phyloP scores from a whole-genome alignment of 1,140 invertebrate species.

The Halesus radiatus region DNA sequence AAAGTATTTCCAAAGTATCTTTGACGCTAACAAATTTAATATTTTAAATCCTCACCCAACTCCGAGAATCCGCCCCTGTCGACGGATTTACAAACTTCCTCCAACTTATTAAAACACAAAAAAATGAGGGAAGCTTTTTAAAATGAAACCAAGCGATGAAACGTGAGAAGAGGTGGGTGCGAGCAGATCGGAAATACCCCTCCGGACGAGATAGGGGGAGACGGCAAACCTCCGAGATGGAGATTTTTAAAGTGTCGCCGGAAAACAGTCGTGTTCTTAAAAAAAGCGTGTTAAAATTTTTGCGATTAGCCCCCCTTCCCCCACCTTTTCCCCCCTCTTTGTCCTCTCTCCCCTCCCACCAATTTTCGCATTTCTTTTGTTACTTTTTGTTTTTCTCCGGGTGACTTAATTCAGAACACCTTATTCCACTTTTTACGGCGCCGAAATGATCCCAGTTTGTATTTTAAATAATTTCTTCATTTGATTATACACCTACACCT shows the following conservation, averaged over 20 bases:
- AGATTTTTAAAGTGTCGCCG: conserved; percentile 47
- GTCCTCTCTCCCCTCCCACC: background rate
- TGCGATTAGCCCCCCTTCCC: conserved; percentile 47
- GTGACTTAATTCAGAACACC: background rate
- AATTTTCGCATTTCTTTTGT: conserved; percentile 4
- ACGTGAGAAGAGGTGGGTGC: conserved; percentile 3
- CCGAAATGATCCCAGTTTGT: background rate
- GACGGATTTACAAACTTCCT: conserved; percentile 52
- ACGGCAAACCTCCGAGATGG: conserved; percentile 34
- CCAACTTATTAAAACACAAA: conserved; percentile 49
- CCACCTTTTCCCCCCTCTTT: background rate
- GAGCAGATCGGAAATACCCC: background rate
- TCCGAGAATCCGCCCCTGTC: conserved; percentile 23
- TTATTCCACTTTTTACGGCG: conserved; percentile 12
- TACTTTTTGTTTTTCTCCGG: conserved; percentile 12
- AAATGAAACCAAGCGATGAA: conserved; percentile 48
- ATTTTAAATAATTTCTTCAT: background rate
- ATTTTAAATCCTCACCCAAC: background rate
- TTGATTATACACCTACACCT: too few species aligned
- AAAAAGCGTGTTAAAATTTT: conserved; percentile 54
- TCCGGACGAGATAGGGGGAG: background rate
- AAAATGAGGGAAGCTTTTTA: conserved; percentile 47
- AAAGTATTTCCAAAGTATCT: too few species aligned
- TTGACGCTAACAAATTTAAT: too few species aligned
- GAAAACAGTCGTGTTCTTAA: conserved; percentile 50